Percentiles rank a stretch among this genome's conserved stretches.
phyloP scores from a whole-genome alignment of 2,888 invertebrate genomes.

The Ptychoptera contaminata region DNA sequence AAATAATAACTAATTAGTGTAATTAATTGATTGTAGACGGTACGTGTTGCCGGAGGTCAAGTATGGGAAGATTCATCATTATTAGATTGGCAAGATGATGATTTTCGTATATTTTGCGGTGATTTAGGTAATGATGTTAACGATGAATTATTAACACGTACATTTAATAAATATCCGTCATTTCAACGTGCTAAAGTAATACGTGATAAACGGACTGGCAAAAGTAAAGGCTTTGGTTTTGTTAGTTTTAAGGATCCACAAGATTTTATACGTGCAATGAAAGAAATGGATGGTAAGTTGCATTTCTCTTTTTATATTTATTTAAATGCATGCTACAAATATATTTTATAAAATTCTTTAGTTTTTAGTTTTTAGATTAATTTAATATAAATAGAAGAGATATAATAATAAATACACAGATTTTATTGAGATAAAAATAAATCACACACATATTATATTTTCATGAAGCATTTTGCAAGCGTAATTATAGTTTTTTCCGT shows the following conservation, averaged over 20 bases:
- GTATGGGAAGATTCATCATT: constrained; percentile 94
- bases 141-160: constrained; percentile 89
- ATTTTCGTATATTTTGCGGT: constrained; percentile 98
- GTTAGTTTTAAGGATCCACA: constrained; percentile 96
- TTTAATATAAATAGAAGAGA: too few species aligned
- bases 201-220: constrained; percentile 90
- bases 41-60: constrained; percentile 84
- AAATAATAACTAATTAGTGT: constrained; percentile 13
- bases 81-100: constrained; percentile 94
- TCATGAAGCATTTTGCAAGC: too few species aligned
- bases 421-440: too few species aligned
- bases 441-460: too few species aligned
- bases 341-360: not conserved
- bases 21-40: constrained; percentile 35
- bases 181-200: constrained; percentile 92
- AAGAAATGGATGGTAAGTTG: constrained; percentile 92
- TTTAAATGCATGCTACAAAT: too few species aligned
- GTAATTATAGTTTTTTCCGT: too few species aligned
- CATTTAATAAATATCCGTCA: constrained; percentile 86
- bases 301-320: constrained; percentile 4
- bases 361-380: too few species aligned
- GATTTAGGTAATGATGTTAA: constrained; percentile 98
- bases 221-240: constrained; percentile 98
- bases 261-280: constrained; percentile 96
- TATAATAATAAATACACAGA: too few species aligned